Conservation (phyloP, 2,113 vertebrate genomes). For the Ailuropoda melanoleuca region DNA sequence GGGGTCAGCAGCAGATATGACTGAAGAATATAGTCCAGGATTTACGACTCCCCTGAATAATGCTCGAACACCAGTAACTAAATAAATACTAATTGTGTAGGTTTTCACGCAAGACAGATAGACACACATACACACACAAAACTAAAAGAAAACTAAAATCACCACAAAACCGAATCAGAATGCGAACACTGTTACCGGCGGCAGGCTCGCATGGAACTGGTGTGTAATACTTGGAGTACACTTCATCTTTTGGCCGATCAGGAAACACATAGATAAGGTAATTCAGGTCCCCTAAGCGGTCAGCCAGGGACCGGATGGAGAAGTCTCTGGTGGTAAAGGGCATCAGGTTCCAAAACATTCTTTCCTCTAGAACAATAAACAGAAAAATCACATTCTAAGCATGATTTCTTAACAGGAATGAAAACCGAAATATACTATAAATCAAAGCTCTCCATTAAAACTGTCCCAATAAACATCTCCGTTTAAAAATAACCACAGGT, state of each 20-base stretch:
- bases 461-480: neutral
- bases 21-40: neutral
- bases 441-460: neutral
- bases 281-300: constrained; percentile 97
- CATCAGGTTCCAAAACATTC: constrained; percentile 99
- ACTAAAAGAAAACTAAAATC: neutral
- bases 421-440: neutral
- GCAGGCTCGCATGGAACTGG: constrained; percentile 92
- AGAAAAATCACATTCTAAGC: neutral
- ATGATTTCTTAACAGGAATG: constrained; percentile 31
- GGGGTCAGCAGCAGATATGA: neutral
- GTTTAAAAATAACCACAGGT: neutral
- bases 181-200: constrained; percentile 79
- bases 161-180: neutral
- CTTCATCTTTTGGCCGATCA: constrained; percentile 96
- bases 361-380: constrained; percentile 89
- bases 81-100: neutral
- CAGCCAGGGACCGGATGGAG: constrained; percentile 97
- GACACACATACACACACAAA: neutral
- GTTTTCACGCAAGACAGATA: neutral
- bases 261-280: constrained; percentile 98
- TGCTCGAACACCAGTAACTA: neutral
- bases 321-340: constrained; percentile 99
- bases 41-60: neutral
- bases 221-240: constrained; percentile 99